A percentile compares a stretch with the other conserved stretches of the same genome.
Conservation (phyloP, 2,113 vertebrate species). For the Tetrax tetrax region DNA sequence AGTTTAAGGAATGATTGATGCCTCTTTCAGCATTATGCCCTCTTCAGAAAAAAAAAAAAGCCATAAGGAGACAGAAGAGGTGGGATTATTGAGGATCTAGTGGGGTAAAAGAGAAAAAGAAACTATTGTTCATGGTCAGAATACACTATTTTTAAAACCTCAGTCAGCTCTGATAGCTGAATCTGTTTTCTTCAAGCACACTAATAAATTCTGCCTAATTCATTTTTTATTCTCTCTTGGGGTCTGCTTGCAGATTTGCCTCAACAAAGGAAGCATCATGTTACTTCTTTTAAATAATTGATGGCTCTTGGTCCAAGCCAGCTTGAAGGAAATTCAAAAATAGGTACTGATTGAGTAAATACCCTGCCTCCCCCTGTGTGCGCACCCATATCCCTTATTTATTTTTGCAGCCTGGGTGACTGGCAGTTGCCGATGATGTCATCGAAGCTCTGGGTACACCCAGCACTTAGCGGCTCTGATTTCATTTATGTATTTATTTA, state of each 20-base stretch:
- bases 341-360: slow-evolving; percentile 86
- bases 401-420: slow-evolving; percentile 58
- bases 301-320: slow-evolving; percentile 85
- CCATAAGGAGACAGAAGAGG: not conserved
- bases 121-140: slow-evolving; percentile 60
- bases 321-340: slow-evolving; percentile 90
- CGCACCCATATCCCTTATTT: not conserved
- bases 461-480: slow-evolving; percentile 50
- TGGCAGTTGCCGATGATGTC: slow-evolving; percentile 48
- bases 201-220: slow-evolving; percentile 99
- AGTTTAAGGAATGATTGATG: slow-evolving; percentile 79
- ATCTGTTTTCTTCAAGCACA: slow-evolving; percentile 84
- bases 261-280: slow-evolving; percentile 99
- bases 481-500: slow-evolving; percentile 64
- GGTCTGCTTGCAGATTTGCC: slow-evolving; percentile 93
- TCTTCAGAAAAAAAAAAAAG: slow-evolving; percentile 30
- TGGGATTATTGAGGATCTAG: slow-evolving; percentile 31
- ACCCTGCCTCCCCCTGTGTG: slow-evolving; percentile 36
- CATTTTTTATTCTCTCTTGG: slow-evolving; percentile 98
- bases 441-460: slow-evolving; percentile 43
- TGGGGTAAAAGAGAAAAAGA: slow-evolving; percentile 5
- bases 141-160: slow-evolving; percentile 68
- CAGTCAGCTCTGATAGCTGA: slow-evolving; percentile 73
- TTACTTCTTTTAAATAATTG: slow-evolving; percentile 99
- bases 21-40: slow-evolving; percentile 57